A percentile compares a stretch with the other conserved stretches of the same genome.
Evolutionary conservation across 2,888 invertebrate genomes (phyloP).

Genomic region (Bhutanitis thaidina): DNA sequence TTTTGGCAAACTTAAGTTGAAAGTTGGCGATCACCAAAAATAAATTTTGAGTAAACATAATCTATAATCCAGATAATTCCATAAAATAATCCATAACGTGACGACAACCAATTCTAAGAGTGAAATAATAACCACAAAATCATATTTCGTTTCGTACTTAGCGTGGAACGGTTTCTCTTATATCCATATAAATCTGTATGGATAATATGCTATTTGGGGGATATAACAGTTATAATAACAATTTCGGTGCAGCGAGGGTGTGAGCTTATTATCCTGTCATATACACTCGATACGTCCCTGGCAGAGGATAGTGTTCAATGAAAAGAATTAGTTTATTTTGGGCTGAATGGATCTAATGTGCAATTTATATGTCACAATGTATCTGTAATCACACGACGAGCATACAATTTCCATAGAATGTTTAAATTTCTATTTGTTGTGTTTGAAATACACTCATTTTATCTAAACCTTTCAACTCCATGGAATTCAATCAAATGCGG

Average conservation of each 20-base stretch:
- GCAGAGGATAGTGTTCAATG: constrained; percentile 35
- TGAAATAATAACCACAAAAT: constrained; percentile 8
- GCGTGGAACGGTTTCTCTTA: constrained; percentile 6
- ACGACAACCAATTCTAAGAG: neutral
- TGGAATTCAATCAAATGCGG: too few relatives aligned
- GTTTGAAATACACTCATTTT: too few relatives aligned
- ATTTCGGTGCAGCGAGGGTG: constrained; percentile 57
- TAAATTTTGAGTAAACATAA: too few relatives aligned
- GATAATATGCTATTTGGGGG: constrained; percentile 41
- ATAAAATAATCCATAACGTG: neutral
- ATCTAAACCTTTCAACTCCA: too few relatives aligned
- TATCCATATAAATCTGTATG: constrained; percentile 18
- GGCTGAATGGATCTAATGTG: constrained; percentile 28
- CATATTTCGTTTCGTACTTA: neutral
- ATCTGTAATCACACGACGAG: constrained; percentile 31
- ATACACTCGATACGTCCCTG: constrained; percentile 56
- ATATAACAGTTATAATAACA: constrained; percentile 56
- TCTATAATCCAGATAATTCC: neutral
- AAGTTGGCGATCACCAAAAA: too few relatives aligned
- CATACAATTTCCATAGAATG: constrained; percentile 27
- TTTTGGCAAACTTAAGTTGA: too few relatives aligned
- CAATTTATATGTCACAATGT: constrained; percentile 41
- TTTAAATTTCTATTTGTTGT: too few relatives aligned
- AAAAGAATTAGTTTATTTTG: constrained; percentile 29
- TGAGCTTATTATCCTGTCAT: constrained; percentile 73